These are phyloP conservation scores for Apogon talboti DNA, from an alignment of 2,797 vertebrate species.

Conservation along the genomic window DNA sequence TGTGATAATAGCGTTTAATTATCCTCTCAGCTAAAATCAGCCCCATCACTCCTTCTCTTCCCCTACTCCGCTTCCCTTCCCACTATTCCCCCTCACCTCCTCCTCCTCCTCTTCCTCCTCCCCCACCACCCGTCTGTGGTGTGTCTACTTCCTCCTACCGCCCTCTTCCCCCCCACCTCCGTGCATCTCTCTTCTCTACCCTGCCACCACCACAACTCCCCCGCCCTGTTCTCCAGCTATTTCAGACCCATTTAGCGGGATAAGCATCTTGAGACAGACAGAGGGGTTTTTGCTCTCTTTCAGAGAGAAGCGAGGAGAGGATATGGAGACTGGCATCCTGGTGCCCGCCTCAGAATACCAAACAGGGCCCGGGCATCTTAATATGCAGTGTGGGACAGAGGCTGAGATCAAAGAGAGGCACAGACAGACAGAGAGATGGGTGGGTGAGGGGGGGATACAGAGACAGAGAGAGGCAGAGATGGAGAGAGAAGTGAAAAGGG, in stretches of 20 bases:
- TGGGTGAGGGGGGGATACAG: conserved; percentile 31
- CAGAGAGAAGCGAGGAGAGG: conserved; percentile 78
- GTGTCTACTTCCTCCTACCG: conserved; percentile 68
- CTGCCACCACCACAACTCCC: conserved; percentile 53
- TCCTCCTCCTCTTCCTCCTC: too few relatives aligned
- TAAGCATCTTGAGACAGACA: conserved; percentile 85
- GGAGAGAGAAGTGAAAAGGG: conserved; percentile 51
- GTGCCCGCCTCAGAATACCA: conserved; percentile 82
- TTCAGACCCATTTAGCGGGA: conserved; percentile 84
- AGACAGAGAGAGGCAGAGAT: conserved; percentile 53
- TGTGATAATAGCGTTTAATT: conserved; percentile 97
- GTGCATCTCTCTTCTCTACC: conserved; percentile 45
- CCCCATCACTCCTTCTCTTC: conserved; percentile 79
- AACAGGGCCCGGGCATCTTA: conserved; percentile 82
- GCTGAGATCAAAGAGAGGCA: conserved; percentile 81
- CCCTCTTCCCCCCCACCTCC: conserved; percentile 33
- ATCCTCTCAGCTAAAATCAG: conserved; percentile 96
- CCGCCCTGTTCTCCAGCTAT: conserved; percentile 78
- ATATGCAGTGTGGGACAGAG: conserved; percentile 84
- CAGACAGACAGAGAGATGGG: conserved; percentile 79
- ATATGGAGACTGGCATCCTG: conserved; percentile 83
- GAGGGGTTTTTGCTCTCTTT: conserved; percentile 81
- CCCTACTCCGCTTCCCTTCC: conserved; percentile 31
- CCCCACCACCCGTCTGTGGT: conserved; percentile 68
- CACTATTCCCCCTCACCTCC: background rate